Evolutionary conservation across 1,140 invertebrate species (phyloP), one percentile per base, ranked within the genome.

Genomic region (Contarinia nasturtii): DNA sequence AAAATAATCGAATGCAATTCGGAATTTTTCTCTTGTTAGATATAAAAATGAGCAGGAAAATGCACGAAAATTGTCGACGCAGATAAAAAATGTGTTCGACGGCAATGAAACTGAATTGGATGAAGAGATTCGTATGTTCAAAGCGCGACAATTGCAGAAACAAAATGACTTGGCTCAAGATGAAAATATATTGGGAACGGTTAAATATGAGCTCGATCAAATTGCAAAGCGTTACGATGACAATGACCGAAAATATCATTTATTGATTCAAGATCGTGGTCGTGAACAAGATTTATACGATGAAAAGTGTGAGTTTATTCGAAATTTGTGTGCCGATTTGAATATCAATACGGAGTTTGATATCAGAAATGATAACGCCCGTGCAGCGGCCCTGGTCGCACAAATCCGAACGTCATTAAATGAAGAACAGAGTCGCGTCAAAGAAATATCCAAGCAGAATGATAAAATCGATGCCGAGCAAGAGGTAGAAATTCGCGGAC

Each of bases 51-150:
- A 27, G 27, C 27, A 27, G 10, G 4, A 27, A 27, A 27, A 27
- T 27, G 27, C 27, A n/a, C 27, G 27, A 27, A 3, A 27, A 27
- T 27, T 27, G 27, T n/a, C n/a, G n/a, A n/a, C 27, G 10, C 27
- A 27, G 27, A 3, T 5, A 27, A 27, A 27, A 27, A 5, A 3
- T 10, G 27, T 10, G 27, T 27, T 27, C 27, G 10, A 5, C 4
- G 27, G 27, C 27, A 27, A 10, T 10, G 27, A 27, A 27, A 27
- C 27, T 27, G 27, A 27, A 46, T 67, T 89, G 33, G 62, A 76
- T 41, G 55, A 72, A 36, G 71, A 71, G 53, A 75, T 87, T 10
- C 44, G 38, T 5, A 54, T 47, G 20, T 67, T 67, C 36, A 50
- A 53, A 36, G 54, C 56, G 33, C 57, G 55, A 20, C 57, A 64